These are phyloP conservation scores for Megalonaias nervosa DNA, from an alignment of 1,140 invertebrate species.

Conservation along the genomic window DNA sequence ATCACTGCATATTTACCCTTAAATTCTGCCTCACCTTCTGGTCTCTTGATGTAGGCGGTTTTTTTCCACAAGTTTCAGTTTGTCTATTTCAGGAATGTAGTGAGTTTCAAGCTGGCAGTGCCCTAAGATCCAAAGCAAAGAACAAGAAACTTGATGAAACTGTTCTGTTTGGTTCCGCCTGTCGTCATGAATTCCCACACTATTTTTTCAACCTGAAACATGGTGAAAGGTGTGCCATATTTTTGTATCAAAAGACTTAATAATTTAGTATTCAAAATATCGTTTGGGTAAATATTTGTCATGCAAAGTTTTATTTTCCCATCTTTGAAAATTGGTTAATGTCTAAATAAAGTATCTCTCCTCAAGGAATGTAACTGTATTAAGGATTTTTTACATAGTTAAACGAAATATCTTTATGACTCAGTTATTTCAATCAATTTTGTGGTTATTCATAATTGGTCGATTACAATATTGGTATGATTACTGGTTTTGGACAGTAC, in stretches of 20 bases:
- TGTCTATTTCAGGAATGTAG: conserved; percentile 23
- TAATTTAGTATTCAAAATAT: background rate
- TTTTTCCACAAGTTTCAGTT: conserved; percentile 3
- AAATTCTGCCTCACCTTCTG: background rate
- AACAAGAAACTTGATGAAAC: conserved; percentile 31
- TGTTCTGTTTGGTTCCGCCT: conserved; percentile 34
- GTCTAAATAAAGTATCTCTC: no score
- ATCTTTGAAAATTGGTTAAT: background rate
- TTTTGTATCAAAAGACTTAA: background rate
- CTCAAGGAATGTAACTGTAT: no score
- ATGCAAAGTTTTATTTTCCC: background rate
- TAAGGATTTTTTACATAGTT: no score
- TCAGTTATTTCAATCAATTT: no score
- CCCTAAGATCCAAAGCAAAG: conserved; percentile 20
- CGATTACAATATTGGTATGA: no score
- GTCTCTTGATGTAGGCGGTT: background rate
- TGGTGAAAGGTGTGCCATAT: conserved; percentile 30
- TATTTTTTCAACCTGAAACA: conserved; percentile 35
- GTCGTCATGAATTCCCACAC: conserved; percentile 29
- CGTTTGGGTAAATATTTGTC: background rate
- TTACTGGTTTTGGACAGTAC: no score
- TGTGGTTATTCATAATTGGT: no score
- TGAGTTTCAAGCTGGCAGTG: conserved; percentile 36
- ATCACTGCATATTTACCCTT: background rate
- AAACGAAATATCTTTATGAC: no score